A percentile compares a stretch with the other conserved stretches of the same genome.
phyloP scores from a whole-genome alignment of 2,888 invertebrate species.

The Heliconius aoede region DNA sequence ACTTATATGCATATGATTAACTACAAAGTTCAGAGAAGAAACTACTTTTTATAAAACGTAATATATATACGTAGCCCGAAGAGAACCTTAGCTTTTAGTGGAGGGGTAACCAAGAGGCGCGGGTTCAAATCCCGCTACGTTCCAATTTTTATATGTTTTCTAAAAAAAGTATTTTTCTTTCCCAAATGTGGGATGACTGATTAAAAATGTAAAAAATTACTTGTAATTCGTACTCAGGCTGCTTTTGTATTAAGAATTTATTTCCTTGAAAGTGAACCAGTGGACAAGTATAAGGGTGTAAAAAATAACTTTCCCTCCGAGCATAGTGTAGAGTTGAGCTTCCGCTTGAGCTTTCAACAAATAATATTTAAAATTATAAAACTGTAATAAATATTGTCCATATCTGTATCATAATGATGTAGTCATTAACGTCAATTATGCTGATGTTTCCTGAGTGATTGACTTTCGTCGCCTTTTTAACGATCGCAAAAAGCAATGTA shows the following conservation, averaged over 20 bases:
- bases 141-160: no score
- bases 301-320: not conserved
- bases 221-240: no score
- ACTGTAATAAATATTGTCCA: conserved; percentile 35
- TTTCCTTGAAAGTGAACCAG: not conserved
- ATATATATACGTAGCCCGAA: no score
- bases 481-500: conserved; percentile 41
- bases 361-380: conserved; percentile 35
- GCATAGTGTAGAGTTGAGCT: not conserved
- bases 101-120: no score
- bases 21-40: not conserved
- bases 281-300: not conserved
- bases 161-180: no score
- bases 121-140: no score
- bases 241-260: not conserved
- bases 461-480: conserved; percentile 46
- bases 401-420: conserved; percentile 39
- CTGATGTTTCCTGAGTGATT: conserved; percentile 42
- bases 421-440: conserved; percentile 45
- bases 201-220: no score
- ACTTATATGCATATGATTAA: conserved; percentile 2
- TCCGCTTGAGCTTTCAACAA: conserved; percentile 27
- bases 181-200: no score
- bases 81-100: no score
- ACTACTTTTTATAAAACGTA: not conserved